Evolutionary conservation across 1,140 invertebrate genomes (phyloP).

Genomic region (Wiebesia pumilae): DNA sequence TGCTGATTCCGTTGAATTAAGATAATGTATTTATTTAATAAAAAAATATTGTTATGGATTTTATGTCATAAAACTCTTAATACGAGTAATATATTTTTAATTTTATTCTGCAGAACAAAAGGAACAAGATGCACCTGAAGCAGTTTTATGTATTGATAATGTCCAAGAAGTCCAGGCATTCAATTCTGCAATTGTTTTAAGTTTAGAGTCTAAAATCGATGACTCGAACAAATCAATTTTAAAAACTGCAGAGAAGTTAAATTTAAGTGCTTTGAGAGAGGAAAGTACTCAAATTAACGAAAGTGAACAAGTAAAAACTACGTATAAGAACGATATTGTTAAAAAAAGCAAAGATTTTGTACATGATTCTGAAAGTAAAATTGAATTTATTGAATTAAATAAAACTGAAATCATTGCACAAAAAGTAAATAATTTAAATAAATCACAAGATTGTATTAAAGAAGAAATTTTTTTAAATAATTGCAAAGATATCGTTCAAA

Average conservation of each 20-base stretch:
- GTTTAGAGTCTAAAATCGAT: not conserved
- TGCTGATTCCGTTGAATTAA: no score
- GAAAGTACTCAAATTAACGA: not conserved
- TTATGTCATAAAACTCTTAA: not conserved
- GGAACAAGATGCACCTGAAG: conserved; percentile 4
- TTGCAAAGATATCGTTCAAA: not conserved
- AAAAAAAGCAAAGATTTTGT: not conserved
- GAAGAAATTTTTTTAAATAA: not conserved
- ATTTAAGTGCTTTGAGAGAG: not conserved
- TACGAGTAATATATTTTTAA: not conserved
- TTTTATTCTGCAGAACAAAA: conserved; percentile 18
- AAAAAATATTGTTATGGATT: no score
- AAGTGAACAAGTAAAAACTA: not conserved
- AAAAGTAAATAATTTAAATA: not conserved
- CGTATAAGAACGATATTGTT: not conserved
- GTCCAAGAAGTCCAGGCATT: not conserved
- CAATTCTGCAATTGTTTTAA: conserved; percentile 6
- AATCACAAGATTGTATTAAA: conserved; percentile 17
- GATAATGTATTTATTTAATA: no score
- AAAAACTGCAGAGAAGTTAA: not conserved
- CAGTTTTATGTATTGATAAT: not conserved
- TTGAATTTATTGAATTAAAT: not conserved
- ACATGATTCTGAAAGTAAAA: not conserved
- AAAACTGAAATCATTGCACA: conserved; percentile 18
- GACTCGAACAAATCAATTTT: not conserved